Base-by-base conservation (phyloP, 2,113 vertebrate species). In the Silurus glanis region DNA sequence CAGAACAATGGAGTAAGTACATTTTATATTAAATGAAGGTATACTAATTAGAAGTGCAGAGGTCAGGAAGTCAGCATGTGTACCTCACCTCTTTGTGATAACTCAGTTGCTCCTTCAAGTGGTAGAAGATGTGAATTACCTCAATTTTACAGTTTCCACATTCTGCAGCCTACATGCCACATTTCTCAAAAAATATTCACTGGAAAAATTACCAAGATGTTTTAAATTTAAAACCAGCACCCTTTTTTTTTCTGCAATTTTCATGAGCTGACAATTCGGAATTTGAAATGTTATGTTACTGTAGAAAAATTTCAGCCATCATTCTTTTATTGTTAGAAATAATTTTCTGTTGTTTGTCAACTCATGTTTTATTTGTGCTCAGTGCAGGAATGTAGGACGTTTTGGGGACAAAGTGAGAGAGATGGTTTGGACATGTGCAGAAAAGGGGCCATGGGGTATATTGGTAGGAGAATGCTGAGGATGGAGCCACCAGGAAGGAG, bases 101-200 rank as follows among this genome's bases (percentile, higher is more conserved):
- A 82, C 80, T 76, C 80, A 87, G n/a, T 83, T 82, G 85, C 85
- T 56, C 85, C 85, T 37, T 71, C 47, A 66, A 56, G 85, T 87
- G 85, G 85, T 83, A 21, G 6, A 66, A 21, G 13, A 10, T 66
- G 59, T n/a, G 58, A 55, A 83, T 82, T 3, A 25, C 79, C 53
- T 51, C 28, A 66, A 69, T 61, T 53, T 51, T 6, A 61, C 8
- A 78, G 16, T 78, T 56, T 78, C 23, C 75, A 45, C 5, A 74
- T 21, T 2, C 45, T 74, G 14, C 64, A 67, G 61, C 21, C 23
- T 67, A 37, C n/a, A 69, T 37, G 13, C 13, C 21, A 13, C 10
- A 23, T 25, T 28, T 37, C 13, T 37, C 6, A 4, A 58, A 9
- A 58, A 37, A 37, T 19, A 58, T 58, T 6, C 6, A 16, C n/a